Base-by-base conservation (phyloP, 2,888 invertebrate species). In the Alloplasta piceator region DNA sequence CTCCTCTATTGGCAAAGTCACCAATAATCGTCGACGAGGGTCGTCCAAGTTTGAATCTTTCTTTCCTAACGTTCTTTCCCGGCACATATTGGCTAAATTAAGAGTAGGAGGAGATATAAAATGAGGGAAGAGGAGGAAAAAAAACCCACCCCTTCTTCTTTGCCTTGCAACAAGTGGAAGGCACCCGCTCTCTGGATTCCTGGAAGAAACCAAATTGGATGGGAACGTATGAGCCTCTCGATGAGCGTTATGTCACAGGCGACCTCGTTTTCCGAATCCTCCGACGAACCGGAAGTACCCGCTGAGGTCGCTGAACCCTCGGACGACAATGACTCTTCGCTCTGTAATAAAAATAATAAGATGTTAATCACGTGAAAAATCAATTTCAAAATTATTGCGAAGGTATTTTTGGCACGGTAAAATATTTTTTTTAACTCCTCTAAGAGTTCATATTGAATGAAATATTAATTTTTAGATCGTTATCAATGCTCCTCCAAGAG, bases 131-230 rank as follows among this genome's bases (percentile, higher is more conserved):
- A 43, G n/a, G 43, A 39, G 5, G 14, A 64, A 66, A 64, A 14
- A 7, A 46, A 14, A 93, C 95, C 94, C 92, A 97, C 97, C 93
- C 98, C 98, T 92, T 97, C 96, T 90, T 98, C 97, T 92, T 98
- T 97, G 89, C 97, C 97, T 93, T 98, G 98, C 64, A 99, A 95
- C 86, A 98, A 94, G 93, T 98, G 98, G 86, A 98, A 97, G 38
- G 98, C 98, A 5, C 98, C 98, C 73, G 97, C 97, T 84, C 98
- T 94, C 90, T 98, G 98, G 70, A 98, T 97, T 50, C 98, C 97
- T 0, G 98, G 97, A 82, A 98, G 94, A 92, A 97, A 98, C 99
- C 99, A 99, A 88, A 99, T 97, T 56, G 98, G 97, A 93, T 98
- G 98, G 43, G 98, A 97, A 85, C 98, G 95, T 90, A 98, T 96